These are phyloP conservation scores for Chamaetylas fuelleborni DNA, from an alignment of 2,113 vertebrate species.

Conservation along the genomic window DNA sequence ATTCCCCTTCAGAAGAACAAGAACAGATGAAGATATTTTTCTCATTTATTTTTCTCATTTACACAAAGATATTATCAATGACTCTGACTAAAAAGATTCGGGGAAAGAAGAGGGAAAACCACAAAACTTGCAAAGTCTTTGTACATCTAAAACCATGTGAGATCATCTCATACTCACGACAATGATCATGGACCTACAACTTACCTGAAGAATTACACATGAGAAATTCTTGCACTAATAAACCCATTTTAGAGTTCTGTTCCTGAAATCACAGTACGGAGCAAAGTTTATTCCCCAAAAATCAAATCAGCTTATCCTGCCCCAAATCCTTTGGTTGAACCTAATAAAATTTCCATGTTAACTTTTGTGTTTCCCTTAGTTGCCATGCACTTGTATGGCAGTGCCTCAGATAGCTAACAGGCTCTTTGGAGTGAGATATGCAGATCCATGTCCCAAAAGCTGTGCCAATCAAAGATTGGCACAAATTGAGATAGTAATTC, in stretches of 20 bases:
- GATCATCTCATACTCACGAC: neutral
- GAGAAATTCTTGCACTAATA: neutral
- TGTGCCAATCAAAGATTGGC: neutral
- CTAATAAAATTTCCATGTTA: too few relatives aligned
- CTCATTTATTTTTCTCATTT: neutral
- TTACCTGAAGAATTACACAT: neutral
- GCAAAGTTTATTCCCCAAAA: neutral
- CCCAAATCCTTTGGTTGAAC: neutral
- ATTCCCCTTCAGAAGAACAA: neutral
- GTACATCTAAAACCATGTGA: neutral
- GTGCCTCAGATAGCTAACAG: too few relatives aligned
- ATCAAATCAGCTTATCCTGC: neutral
- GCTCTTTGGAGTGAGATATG: neutral
- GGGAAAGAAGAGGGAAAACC: rapidly evolving
- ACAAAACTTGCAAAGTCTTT: too few relatives aligned
- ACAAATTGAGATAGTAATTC: neutral
- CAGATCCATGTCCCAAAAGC: neutral
- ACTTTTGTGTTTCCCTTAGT: neutral
- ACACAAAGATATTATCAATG: neutral
- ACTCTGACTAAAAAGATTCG: neutral
- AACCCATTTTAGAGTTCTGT: neutral
- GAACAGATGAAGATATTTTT: neutral
- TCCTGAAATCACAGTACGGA: neutral
- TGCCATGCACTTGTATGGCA: neutral
- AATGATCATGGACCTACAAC: rapidly evolving